Percentiles rank a stretch among this genome's conserved stretches.
Evolutionary conservation across 2,113 vertebrate species (phyloP).

Genomic region (Percina caprodes): DNA sequence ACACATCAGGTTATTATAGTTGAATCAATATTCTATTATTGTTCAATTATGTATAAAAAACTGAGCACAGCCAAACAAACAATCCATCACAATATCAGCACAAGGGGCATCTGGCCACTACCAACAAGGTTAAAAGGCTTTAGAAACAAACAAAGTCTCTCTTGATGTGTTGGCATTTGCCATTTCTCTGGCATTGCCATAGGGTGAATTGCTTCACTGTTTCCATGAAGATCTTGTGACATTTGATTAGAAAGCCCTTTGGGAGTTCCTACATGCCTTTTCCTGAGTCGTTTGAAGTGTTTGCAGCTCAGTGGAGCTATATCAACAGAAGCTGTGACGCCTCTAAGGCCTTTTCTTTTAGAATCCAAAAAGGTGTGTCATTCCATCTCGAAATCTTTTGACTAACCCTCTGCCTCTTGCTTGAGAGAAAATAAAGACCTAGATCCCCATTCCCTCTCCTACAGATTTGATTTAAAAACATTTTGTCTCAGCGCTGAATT

Average conservation of each 20-base stretch:
- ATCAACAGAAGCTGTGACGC: slow-evolving; percentile 63
- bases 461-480: slow-evolving; percentile 21
- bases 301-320: slow-evolving; percentile 52
- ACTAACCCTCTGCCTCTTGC: slow-evolving; percentile 3
- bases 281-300: slow-evolving; percentile 65
- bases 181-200: slow-evolving; percentile 59
- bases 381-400: slow-evolving; percentile 45
- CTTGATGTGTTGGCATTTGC: slow-evolving; percentile 50
- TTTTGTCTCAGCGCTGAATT: background rate
- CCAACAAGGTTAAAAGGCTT: slow-evolving; percentile 43
- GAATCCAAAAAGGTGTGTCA: slow-evolving; percentile 37
- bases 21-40: slow-evolving; percentile 52
- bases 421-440: slow-evolving; percentile 10
- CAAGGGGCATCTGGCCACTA: slow-evolving; percentile 35
- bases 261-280: slow-evolving; percentile 61
- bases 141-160: slow-evolving; percentile 42
- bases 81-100: slow-evolving; percentile 31
- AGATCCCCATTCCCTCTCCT: background rate
- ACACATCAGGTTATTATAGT: slow-evolving; percentile 22
- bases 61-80: slow-evolving; percentile 28
- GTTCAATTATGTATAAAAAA: slow-evolving; percentile 53
- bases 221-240: slow-evolving; percentile 69
- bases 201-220: slow-evolving; percentile 49
- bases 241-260: slow-evolving; percentile 69
- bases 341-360: slow-evolving; percentile 57